Percentiles rank a stretch among this genome's conserved stretches.
Evolutionary conservation across 2,113 vertebrate species (phyloP).

Genomic region (Ammospiza caudacuta): DNA sequence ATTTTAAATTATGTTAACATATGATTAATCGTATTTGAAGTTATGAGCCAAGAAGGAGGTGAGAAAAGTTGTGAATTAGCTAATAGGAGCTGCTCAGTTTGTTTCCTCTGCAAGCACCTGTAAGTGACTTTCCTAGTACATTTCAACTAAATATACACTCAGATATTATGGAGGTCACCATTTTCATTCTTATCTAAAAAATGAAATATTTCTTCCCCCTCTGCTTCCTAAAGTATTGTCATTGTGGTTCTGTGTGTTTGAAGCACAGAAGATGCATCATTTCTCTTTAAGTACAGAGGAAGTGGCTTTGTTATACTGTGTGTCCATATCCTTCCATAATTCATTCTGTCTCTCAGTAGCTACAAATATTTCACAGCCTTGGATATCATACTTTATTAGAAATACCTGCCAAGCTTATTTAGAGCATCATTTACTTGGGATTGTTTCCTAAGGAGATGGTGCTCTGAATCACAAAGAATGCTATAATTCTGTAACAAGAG

Average conservation of each 20-base stretch:
- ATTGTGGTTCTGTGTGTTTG: background rate
- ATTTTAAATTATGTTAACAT: background rate
- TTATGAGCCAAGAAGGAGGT: background rate
- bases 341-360: background rate
- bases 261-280: background rate
- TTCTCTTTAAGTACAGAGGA: background rate
- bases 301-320: background rate
- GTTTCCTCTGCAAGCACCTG: background rate
- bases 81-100: background rate
- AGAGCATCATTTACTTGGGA: background rate
- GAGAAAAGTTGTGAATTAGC: background rate
- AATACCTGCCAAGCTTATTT: background rate
- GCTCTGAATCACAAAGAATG: background rate
- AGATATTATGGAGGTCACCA: background rate
- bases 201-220: background rate
- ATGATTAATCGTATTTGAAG: background rate
- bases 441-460: background rate
- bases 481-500: background rate
- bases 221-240: background rate
- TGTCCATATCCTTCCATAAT: background rate
- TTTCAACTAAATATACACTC: background rate
- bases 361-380: background rate
- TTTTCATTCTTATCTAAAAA: background rate
- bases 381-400: background rate
- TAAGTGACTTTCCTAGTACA: background rate